phyloP scores from a whole-genome alignment of 2,113 vertebrate genomes.

The Tragelaphus imberbis region DNA sequence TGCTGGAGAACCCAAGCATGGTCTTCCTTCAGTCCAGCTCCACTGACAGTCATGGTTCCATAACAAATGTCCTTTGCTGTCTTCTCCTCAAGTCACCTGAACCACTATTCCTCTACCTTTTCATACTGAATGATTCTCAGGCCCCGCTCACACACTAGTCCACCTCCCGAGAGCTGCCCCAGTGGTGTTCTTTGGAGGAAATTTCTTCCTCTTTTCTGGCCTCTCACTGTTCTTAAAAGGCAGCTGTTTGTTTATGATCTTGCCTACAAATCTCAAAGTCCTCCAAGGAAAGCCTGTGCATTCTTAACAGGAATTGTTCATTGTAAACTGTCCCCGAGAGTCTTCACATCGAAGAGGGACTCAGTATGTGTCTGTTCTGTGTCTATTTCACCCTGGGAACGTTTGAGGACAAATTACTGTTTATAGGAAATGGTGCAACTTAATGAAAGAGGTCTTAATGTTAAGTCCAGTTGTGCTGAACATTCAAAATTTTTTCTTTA shows the following conservation, averaged over 20 bases:
- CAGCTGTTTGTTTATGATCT: neutral
- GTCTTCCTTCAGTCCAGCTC: neutral
- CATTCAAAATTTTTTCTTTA: neutral
- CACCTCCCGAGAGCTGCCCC: neutral
- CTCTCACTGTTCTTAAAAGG: neutral
- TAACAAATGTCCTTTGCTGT: neutral
- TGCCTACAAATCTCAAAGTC: neutral
- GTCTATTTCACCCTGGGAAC: neutral
- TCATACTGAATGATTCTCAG: neutral
- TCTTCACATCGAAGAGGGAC: neutral
- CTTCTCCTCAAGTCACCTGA: neutral
- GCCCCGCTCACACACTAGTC: rapidly evolving
- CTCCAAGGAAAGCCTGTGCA: neutral
- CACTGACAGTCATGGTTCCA: no score
- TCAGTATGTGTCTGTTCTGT: neutral
- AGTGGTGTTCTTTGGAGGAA: neutral
- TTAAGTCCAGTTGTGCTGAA: neutral
- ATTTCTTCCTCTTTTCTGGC: neutral
- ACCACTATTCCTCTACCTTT: neutral
- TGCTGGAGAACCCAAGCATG: neutral
- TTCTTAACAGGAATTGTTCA: neutral
- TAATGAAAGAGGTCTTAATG: neutral
- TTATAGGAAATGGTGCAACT: neutral
- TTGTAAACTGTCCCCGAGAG: neutral
- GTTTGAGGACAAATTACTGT: slow-evolving; percentile 22